These are phyloP conservation scores for Conistra vaccinii DNA, from an alignment of 2,888 invertebrate genomes.

Conservation along the genomic window DNA sequence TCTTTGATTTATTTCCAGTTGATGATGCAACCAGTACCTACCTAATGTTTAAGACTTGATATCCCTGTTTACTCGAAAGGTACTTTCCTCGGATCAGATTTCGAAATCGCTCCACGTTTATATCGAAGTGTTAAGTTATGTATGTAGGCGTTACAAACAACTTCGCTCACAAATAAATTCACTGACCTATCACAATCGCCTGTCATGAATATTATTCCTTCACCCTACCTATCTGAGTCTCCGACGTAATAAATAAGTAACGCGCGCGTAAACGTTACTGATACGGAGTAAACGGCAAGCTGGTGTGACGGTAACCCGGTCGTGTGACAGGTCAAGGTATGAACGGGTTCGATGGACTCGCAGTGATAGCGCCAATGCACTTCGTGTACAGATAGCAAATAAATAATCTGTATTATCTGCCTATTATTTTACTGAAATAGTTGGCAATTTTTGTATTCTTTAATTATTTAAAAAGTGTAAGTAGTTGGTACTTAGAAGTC, in stretches of 20 bases:
- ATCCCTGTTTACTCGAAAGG: neutral
- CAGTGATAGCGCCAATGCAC: constrained; percentile 74
- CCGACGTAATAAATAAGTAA: constrained; percentile 53
- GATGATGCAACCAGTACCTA: neutral
- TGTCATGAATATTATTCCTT: constrained; percentile 62
- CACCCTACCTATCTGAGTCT: constrained; percentile 47
- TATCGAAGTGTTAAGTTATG: constrained; percentile 38
- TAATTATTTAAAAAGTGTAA: neutral
- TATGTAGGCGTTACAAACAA: constrained; percentile 57
- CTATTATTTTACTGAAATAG: neutral
- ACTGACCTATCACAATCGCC: constrained; percentile 64
- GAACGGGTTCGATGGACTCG: constrained; percentile 77
- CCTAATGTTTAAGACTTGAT: neutral
- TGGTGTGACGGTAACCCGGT: constrained; percentile 64
- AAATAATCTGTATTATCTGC: neutral
- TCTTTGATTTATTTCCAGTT: neutral
- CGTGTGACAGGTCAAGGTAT: constrained; percentile 79
- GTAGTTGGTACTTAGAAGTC: neutral
- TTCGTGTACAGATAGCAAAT: constrained; percentile 71
- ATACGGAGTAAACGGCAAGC: constrained; percentile 38
- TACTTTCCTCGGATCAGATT: constrained; percentile 14
- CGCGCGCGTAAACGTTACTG: constrained; percentile 62
- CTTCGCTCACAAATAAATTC: constrained; percentile 59
- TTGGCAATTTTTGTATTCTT: neutral
- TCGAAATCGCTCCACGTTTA: constrained; percentile 17